Conservation (phyloP, 64 coral and sea anemone species). For the Montipora efflorescens region DNA sequence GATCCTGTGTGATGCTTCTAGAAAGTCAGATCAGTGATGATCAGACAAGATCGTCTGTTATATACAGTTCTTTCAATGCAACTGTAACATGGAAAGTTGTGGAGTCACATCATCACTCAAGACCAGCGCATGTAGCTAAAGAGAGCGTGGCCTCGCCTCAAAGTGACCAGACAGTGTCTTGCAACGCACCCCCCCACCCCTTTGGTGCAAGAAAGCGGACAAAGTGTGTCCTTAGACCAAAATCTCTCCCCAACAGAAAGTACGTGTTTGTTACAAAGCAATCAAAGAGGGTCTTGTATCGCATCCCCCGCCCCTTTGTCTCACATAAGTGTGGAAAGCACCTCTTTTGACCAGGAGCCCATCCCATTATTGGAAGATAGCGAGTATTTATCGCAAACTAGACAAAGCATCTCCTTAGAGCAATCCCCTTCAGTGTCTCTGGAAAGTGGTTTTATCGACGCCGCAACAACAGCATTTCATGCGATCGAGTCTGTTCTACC, state of each 20-base stretch:
- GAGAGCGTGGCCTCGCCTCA: no score
- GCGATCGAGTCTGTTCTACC: constrained; percentile 17
- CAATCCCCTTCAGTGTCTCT: not conserved
- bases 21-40: no score
- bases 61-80: no score
- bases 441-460: not conserved
- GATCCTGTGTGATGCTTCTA: not conserved
- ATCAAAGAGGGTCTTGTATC: not conserved
- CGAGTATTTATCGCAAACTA: not conserved
- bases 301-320: not conserved
- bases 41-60: no score
- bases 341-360: not conserved
- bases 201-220: no score
- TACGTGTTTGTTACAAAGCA: not conserved
- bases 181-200: no score
- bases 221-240: no score
- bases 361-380: not conserved
- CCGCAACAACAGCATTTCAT: not conserved
- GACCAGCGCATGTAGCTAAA: no score
- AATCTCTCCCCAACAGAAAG: no score
- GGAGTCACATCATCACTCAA: no score
- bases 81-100: no score
- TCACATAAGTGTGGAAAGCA: not conserved
- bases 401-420: not conserved
- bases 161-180: no score